A percentile compares a stretch with the other conserved stretches of the same genome.
Conservation (phyloP, 2,797 vertebrate species). For the Uromys caudimaculatus region DNA sequence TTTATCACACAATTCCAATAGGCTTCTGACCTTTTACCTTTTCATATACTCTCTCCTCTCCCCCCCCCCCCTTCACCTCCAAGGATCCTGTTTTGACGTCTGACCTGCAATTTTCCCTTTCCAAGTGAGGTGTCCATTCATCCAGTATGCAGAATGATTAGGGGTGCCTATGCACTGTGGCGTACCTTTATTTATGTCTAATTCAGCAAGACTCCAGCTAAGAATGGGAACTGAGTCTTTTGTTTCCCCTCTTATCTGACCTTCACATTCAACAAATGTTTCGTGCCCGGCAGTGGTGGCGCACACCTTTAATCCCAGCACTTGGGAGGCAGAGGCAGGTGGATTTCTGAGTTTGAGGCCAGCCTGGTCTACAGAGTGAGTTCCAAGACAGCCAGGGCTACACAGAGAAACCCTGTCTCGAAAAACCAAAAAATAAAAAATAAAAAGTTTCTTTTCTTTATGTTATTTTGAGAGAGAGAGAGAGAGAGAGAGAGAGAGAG, state of each 20-base stretch:
- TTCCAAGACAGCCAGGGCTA: too few species aligned
- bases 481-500: too few species aligned
- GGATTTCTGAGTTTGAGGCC: too few species aligned
- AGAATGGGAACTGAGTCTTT: not conserved
- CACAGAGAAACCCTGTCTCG: too few species aligned
- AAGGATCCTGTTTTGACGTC: not conserved
- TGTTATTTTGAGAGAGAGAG: too few species aligned
- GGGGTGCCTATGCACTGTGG: not conserved
- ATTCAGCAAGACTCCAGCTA: not conserved
- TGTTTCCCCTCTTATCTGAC: not conserved
- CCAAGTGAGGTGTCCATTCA: not conserved
- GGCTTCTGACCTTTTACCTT: not conserved
- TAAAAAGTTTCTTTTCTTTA: too few species aligned
- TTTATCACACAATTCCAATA: not conserved
- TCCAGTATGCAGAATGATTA: not conserved
- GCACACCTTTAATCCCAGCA: too few species aligned
- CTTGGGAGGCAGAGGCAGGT: too few species aligned
- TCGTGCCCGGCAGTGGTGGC: too few species aligned
- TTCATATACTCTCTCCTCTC: not conserved
- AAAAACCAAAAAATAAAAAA: too few species aligned
- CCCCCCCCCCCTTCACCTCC: not conserved
- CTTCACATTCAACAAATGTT: not conserved
- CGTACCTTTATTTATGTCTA: not conserved
- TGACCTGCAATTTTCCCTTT: not conserved
- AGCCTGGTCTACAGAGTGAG: too few species aligned